These are phyloP conservation scores for Drosophila suboccidentalis DNA, from an alignment of 2,888 invertebrate genomes.

Conservation along the genomic window DNA sequence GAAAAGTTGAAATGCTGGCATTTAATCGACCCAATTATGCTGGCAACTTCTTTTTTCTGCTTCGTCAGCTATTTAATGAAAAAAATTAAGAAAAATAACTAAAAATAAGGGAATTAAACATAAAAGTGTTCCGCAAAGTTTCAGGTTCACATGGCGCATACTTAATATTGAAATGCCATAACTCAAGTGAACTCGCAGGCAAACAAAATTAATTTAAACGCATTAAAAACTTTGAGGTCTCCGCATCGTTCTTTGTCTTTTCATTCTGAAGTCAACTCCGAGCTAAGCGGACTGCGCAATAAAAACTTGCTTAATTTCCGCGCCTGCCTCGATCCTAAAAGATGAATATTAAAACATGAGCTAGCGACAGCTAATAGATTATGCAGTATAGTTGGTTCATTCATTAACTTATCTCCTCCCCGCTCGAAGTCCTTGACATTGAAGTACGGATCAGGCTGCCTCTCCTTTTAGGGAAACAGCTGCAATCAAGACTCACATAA, in stretches of 20 bases:
- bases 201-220: conserved; percentile 73
- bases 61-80: conserved; percentile 64
- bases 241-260: conserved; percentile 4
- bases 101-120: conserved; percentile 17
- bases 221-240: conserved; percentile 64
- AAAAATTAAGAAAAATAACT: conserved; percentile 4
- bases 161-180: conserved; percentile 72
- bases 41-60: conserved; percentile 52
- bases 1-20: conserved; percentile 50
- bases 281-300: conserved; percentile 31
- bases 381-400: conserved; percentile 44
- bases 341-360: conserved; percentile 59
- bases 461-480: conserved; percentile 32
- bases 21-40: conserved; percentile 77
- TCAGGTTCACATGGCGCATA: conserved; percentile 59
- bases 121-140: conserved; percentile 35
- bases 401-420: conserved; percentile 19
- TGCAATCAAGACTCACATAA: conserved; percentile 79
- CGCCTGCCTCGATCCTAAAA: conserved; percentile 34
- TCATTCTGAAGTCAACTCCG: conserved; percentile 44
- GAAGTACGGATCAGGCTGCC: conserved; percentile 20
- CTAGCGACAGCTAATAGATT: conserved; percentile 55
- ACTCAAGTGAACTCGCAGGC: conserved; percentile 53
- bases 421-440: conserved; percentile 47
- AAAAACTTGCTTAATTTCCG: conserved; percentile 61